phyloP scores from a whole-genome alignment of 2,888 invertebrate species.

The Flabesymbios commensalis region DNA sequence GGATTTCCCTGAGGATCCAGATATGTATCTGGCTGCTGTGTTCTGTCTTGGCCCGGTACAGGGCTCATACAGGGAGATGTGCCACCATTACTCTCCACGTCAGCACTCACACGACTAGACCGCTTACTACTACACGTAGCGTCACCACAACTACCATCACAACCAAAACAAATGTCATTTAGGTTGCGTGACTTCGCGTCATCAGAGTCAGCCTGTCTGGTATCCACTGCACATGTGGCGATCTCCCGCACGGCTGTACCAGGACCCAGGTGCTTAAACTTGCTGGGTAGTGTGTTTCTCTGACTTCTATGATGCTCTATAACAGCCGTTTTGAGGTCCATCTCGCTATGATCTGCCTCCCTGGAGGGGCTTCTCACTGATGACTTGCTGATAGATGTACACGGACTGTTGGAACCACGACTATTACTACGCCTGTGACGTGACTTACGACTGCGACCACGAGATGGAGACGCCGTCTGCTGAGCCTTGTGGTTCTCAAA shows the following conservation, averaged over 20 bases:
- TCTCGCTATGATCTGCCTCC: constrained; percentile 46
- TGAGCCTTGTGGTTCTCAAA: neutral
- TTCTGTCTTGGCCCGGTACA: neutral
- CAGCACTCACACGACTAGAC: constrained; percentile 43
- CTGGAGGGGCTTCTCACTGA: constrained; percentile 45
- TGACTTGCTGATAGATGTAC: neutral
- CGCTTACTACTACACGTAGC: constrained; percentile 49
- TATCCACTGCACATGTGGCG: neutral
- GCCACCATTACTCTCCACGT: constrained; percentile 49
- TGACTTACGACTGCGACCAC: constrained; percentile 52
- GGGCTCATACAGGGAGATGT: constrained; percentile 3
- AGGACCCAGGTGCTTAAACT: constrained; percentile 50
- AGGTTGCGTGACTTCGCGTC: constrained; percentile 37
- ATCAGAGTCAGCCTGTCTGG: neutral
- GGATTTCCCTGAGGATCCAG: too few relatives aligned
- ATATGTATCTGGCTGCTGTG: neutral
- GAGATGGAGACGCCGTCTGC: constrained; percentile 48
- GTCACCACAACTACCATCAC: constrained; percentile 56
- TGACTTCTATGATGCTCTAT: constrained; percentile 38
- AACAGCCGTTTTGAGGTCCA: constrained; percentile 37
- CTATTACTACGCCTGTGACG: constrained; percentile 52
- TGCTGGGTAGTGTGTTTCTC: constrained; percentile 37
- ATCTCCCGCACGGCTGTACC: constrained; percentile 48
- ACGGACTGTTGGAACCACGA: neutral
- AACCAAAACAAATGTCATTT: constrained; percentile 59